Conservation (phyloP, 2,797 vertebrate species). For the Psittacula echo region DNA sequence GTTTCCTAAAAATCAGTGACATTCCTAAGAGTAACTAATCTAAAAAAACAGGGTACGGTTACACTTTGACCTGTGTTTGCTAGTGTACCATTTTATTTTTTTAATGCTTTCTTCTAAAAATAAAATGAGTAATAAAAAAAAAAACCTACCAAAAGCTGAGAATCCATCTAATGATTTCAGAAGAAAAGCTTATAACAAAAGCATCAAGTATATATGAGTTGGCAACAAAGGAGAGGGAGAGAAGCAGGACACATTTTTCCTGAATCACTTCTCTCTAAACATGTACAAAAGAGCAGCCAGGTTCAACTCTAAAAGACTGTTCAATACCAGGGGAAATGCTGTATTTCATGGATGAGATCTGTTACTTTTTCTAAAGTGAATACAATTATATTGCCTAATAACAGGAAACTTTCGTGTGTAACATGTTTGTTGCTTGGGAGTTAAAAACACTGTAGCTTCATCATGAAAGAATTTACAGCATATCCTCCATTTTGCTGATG, state of each 20-base stretch:
- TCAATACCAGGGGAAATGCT: not conserved
- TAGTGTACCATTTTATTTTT: not conserved
- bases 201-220: not conserved
- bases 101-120: not conserved
- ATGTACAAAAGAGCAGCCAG: fast-evolving
- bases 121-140: no score
- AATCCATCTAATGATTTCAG: not conserved
- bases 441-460: not conserved
- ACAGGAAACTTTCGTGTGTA: not conserved
- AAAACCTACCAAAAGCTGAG: not conserved
- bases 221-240: not conserved
- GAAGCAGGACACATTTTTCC: not conserved
- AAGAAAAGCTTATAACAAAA: not conserved
- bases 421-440: not conserved
- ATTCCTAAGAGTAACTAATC: not conserved
- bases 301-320: not conserved
- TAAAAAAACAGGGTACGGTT: not conserved
- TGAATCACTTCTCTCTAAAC: not conserved
- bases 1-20: not conserved
- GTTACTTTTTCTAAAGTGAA: not conserved
- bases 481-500: not conserved
- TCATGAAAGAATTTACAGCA: not conserved
- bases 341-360: not conserved
- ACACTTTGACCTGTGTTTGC: not conserved
- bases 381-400: not conserved